phyloP scores from a whole-genome alignment of 1,140 invertebrate species.

The Saccostrea cuccullata region DNA sequence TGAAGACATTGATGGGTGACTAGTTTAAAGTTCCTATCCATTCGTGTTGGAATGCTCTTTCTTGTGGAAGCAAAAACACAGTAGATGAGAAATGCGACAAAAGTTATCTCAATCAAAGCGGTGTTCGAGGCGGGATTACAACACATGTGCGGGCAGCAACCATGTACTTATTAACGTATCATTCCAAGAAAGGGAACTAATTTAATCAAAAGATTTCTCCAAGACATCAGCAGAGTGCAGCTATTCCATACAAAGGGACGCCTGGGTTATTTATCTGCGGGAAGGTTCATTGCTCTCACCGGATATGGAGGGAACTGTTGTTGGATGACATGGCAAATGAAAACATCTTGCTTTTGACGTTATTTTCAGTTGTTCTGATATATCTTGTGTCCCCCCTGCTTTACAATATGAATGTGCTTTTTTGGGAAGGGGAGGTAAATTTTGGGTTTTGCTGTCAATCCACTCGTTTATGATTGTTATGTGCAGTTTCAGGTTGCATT shows the following conservation, averaged over 20 bases:
- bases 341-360: conserved; percentile 44
- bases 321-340: not conserved
- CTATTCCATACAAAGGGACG: conserved; percentile 29
- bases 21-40: conserved; percentile 19
- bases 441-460: conserved; percentile 41
- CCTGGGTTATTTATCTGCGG: not conserved
- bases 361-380: too few relatives aligned
- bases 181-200: not conserved
- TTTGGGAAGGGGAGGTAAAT: not conserved
- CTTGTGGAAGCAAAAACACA: not conserved
- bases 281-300: conserved; percentile 4
- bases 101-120: conserved; percentile 32
- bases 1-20: not conserved
- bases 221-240: not conserved
- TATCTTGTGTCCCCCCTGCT: conserved; percentile 43
- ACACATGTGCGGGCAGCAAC: conserved; percentile 6
- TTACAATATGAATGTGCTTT: conserved; percentile 50
- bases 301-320: not conserved
- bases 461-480: conserved; percentile 40
- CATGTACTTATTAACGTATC: conserved; percentile 33
- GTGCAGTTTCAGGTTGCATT: conserved; percentile 31
- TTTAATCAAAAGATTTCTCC: not conserved
- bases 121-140: conserved; percentile 14
- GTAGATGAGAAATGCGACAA: not conserved
- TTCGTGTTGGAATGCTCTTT: conserved; percentile 33